Base-by-base conservation (phyloP, 2,113 vertebrate species). In the Athene cunicularia region DNA sequence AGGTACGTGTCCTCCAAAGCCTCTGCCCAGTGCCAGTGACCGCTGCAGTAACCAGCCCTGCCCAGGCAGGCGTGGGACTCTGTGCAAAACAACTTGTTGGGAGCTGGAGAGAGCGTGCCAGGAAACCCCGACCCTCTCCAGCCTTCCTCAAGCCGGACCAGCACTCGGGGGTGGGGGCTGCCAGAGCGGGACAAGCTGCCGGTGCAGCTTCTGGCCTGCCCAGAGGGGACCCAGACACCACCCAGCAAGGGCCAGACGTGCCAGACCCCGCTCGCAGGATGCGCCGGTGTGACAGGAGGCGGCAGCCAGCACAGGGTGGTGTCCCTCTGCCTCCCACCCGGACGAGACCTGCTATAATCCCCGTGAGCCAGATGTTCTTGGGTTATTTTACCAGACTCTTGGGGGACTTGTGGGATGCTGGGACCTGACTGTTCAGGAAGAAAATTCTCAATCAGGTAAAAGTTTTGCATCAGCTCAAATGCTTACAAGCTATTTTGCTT, bases 51-150 rank as follows among this genome's bases (percentile, higher is more conserved):
- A 37, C 2, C 45, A 2, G 33, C 3, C 49, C 49, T 21, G 50
- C 9, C n/a, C 5, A 0, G 32, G 23, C 4, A 24, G 33, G 0
- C n/a, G 1, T 9, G 60, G 53, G 39, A 28, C 59, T n/a, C 37
- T 7, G 9, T 1, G 20, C 4, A 3, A 3, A 60, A 27, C 10
- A 13, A 5, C 1, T 4, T 20, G 30, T 4, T 35, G 52, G 39
- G 45, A 72, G 14, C 0, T 8, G 30, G 52, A 35, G 9, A 24
- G 8, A 6, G 28, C 1, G 0, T 1, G 8, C 32, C 27, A 32
- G 52, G 45, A n/a, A 26, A 23, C 45, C 21, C 19, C 28, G 33
- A 15, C 23, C 23, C 28, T 3, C 0, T 1, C 30, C 80, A 47
- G 12, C 39, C 18, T 8, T 53, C 85, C 58, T 16, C 9, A n/a